Conservation (phyloP, 1,140 invertebrate genomes). For the Cherax quadricarinatus region DNA sequence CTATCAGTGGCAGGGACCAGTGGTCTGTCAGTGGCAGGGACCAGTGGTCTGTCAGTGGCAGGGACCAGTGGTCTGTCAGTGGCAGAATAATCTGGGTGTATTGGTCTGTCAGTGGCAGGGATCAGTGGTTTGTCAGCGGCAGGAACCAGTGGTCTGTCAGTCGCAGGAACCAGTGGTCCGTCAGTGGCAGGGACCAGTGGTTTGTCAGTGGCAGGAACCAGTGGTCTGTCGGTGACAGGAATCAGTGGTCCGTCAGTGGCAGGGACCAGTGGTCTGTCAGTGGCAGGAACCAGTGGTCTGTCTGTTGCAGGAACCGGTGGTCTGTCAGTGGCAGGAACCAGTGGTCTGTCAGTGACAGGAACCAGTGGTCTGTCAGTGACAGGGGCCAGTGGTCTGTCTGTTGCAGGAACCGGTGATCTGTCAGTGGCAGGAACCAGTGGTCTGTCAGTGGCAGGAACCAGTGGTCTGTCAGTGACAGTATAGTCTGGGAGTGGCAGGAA, state of each 20-base stretch:
- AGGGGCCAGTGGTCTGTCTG: neutral
- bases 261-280: conserved; percentile 6
- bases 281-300: neutral
- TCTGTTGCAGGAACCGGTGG: conserved; percentile 7
- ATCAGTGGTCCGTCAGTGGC: neutral
- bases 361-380: neutral
- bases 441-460: neutral
- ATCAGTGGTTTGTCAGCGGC: too few relatives aligned
- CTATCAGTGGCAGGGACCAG: conserved; percentile 11
- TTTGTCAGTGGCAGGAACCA: too few relatives aligned
- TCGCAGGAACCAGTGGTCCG: too few relatives aligned
- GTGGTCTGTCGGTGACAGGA: neutral
- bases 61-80: too few relatives aligned
- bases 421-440: neutral
- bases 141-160: too few relatives aligned
- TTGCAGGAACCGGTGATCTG: neutral
- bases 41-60: too few relatives aligned
- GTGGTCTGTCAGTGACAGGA: neutral
- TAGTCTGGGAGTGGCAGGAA: neutral
- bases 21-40: too few relatives aligned
- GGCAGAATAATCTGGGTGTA: too few relatives aligned
- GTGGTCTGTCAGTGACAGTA: conserved; percentile 29
- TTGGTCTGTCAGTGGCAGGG: too few relatives aligned
- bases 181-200: too few relatives aligned
- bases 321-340: neutral